Evolutionary conservation across 2,888 invertebrate species (phyloP), one percentile per base, ranked within the genome.

Genomic region (Pediacus dermestoides): DNA sequence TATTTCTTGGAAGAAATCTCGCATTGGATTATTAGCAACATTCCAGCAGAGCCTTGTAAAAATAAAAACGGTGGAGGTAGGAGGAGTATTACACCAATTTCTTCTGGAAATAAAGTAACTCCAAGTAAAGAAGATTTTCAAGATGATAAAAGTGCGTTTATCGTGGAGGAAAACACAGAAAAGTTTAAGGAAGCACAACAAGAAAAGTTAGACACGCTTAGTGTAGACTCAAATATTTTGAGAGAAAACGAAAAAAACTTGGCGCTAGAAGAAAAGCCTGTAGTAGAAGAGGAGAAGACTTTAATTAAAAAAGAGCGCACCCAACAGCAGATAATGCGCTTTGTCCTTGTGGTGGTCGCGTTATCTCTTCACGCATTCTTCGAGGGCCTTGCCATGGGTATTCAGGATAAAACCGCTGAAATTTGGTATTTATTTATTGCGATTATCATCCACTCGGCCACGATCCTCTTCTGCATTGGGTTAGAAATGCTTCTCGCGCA

Each of bases 1-100:
- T 77, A 76, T 55, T 67, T 75, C 46, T 52, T 76, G 13, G 77
- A 77, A 59, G 76, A 76, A 49, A 57, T 72, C n/a, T 63, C 64
- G 1, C 67, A 68, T 38, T 68, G 67, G 62, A 55, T 64, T 16
- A 57, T 67, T 4, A 57, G 61, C 2, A 59, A 53, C 40, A 43
- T 58, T 27, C 58, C 61, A 1, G 50, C 53, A 14, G 49, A 58
- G 23, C 46, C 48, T 3, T 48, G 42, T 16, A 37, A 9, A 11
- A 26, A 9, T 4, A 26, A 26, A 11, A 26, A 9, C 10, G 4
- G 26, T 9, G 26, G 10, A 26, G 35, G n/a, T n/a, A n/a, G n/a
- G n/a, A n/a, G n/a, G n/a, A n/a, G n/a, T n/a, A n/a, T 48, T 6
- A 45, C 43, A 21, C 44, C 49, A n/a, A 22, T 36, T n/a, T n/a